Base-by-base conservation (phyloP, 2,888 invertebrate genomes). In the Notodonta dromedarius region DNA sequence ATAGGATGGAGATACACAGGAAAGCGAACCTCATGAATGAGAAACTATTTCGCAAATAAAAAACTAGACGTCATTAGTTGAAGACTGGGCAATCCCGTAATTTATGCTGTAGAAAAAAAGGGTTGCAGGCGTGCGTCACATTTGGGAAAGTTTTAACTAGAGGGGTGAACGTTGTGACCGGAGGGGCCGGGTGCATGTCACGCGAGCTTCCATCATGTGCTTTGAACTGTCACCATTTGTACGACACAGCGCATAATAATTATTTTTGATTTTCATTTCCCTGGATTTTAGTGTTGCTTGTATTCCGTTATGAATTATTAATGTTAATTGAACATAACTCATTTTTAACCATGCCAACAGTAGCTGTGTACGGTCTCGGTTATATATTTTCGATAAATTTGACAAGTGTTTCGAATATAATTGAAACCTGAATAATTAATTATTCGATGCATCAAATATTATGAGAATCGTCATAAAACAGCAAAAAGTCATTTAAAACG, bases 81-180 rank as follows among this genome's bases (percentile, higher is more conserved):
- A 84, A 86, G 83, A 85, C 78, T 78, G 80, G 77, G 70, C 76
- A 72, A 78, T 76, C 75, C 75, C 81, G 78, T 82, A 84, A 85
- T 79, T 77, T 77, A 74, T 74, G 74, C 76, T 67, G 77, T 74
- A 78, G 80, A 82, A 87, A 88, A 88, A 89, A 91, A 89, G 90
- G 88, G 86, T 88, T 88, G 85, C 77, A 83, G 81, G 77, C 81
- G 80, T 87, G 85, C 83, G 88, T 89, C 84, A 85, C 86, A 87
- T 89, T 89, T 85, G 78, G 81, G 81, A 86, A 90, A 91, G 84
- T 91, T 90, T 87, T 90, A 90, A 90, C 89, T 86, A 88, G 87
- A 83, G 85, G 87, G 86, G 83, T 77, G 81, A 77, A 76, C 71
- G 78, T 67, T 73, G 78, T 39, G 13, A n/a, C 62, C 67, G 66